phyloP scores from a whole-genome alignment of 2,888 invertebrate species.

The Tinea pellionella region DNA sequence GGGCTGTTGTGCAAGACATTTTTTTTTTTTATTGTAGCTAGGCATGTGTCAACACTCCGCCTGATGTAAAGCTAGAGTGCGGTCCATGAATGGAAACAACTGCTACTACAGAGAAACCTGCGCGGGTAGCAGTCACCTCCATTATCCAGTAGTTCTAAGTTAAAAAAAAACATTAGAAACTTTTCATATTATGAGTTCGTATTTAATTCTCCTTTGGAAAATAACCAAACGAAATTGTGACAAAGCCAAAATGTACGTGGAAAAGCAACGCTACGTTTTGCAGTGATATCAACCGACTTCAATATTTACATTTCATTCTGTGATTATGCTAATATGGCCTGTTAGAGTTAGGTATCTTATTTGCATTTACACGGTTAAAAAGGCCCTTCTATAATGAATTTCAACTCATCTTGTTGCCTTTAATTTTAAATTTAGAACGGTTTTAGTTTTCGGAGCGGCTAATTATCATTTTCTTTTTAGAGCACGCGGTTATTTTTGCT shows the following conservation, averaged over 20 bases:
- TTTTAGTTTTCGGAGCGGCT: background rate
- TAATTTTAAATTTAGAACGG: conserved; percentile 4
- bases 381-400: conserved; percentile 6
- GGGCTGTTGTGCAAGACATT: too few species aligned
- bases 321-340: conserved; percentile 16
- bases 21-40: too few species aligned
- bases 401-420: conserved; percentile 3
- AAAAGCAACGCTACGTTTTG: background rate
- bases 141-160: too few species aligned
- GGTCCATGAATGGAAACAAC: too few species aligned
- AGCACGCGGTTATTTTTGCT: background rate
- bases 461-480: background rate
- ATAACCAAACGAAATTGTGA: too few species aligned
- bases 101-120: too few species aligned
- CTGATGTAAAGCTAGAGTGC: too few species aligned
- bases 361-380: conserved; percentile 15
- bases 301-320: conserved; percentile 16
- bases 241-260: background rate
- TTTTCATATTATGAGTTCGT: too few species aligned
- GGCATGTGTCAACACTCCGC: too few species aligned
- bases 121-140: too few species aligned
- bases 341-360: conserved; percentile 12
- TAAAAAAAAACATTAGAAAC: too few species aligned
- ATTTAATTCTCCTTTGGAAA: too few species aligned
- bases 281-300: background rate